Evolutionary conservation across 92 coral and sea anemone genomes (phyloP), one percentile per base, ranked within the genome.

Genomic region (Phenganax subtilis): DNA sequence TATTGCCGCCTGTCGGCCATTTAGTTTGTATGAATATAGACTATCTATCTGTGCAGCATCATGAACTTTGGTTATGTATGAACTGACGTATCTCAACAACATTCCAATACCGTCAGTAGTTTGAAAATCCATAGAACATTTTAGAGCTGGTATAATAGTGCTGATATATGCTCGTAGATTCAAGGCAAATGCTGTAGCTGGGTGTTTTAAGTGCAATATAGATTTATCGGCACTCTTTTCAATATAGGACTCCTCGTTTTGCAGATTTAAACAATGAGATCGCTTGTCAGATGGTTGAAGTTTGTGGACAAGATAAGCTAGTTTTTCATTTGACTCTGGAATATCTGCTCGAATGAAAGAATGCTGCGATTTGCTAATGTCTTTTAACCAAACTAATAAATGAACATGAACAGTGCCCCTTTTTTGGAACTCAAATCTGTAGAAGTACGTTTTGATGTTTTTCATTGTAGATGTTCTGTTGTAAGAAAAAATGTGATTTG

Each of bases 401-500:
- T 70, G 75, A 15, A 70, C 6, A 8, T 70, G 75, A 1, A 70
- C 3, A 14, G 75, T 70, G 16, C 75, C 75, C 4, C 75, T 1
- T 15, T 70, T 27, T 70, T 70, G 75, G 37, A 70, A 70, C 25
- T 75, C 68, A 58, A 37, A 37, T 37, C 47, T 37, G 47, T 37
- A 37, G 5, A 37, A 37, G 5, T 20, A 37, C 5, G 47, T 37
- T 47, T 75, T 75, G 1, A 75, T 66, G 37, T 86, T 86, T 12
- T 12, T 10, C 12, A 44, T 17, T 0, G 12, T 55, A 0, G 58
- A 44, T 1, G 6, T 12, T 44, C 28, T 15, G 12, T 30, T 14
- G 51, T 83, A 84, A 7, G 57, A 60, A 10, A 86, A 84, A 0
- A 86, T 7, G 14, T 86, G 83, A 2, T 86, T 84, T 11, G 84